These are phyloP conservation scores for Eleutherodactylus coqui DNA, from an alignment of 2,797 vertebrate genomes.

Conservation along the genomic window DNA sequence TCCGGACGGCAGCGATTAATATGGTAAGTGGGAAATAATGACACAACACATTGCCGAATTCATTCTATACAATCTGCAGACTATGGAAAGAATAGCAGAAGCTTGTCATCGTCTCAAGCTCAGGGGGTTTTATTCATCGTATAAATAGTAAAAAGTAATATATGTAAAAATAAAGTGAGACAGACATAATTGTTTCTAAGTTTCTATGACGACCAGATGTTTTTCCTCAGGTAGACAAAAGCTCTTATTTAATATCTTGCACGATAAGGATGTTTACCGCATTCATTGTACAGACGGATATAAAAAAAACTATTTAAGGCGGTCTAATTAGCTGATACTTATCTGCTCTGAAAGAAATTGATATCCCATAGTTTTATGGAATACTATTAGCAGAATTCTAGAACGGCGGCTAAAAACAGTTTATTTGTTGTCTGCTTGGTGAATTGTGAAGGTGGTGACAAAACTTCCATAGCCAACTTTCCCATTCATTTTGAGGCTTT, in stretches of 20 bases:
- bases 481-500: no score
- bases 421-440: constrained; percentile 3
- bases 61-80: neutral
- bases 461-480: neutral
- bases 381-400: neutral
- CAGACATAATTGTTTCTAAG: constrained; percentile 12
- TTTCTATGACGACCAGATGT: constrained; percentile 55
- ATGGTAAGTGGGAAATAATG: constrained; percentile 25
- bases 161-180: constrained; percentile 21
- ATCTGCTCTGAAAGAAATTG: constrained; percentile 10
- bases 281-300: constrained; percentile 13
- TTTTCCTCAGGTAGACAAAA: constrained; percentile 42
- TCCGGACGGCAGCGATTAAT: neutral
- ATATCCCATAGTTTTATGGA: constrained; percentile 21
- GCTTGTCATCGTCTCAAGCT: constrained; percentile 17
- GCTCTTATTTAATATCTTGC: constrained; percentile 26
- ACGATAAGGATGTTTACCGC: constrained; percentile 54
- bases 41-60: neutral
- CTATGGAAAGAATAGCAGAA: neutral
- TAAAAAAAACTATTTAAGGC: constrained; percentile 32
- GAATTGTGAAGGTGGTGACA: neutral
- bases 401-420: neutral
- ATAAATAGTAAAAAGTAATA: constrained; percentile 33
- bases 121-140: neutral
- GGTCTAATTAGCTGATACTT: constrained; percentile 39